Percentiles rank a stretch among this genome's conserved stretches.
These are phyloP conservation scores for Gryon sp. DNA, from an alignment of 1,140 invertebrate genomes.

Conservation along the genomic window DNA sequence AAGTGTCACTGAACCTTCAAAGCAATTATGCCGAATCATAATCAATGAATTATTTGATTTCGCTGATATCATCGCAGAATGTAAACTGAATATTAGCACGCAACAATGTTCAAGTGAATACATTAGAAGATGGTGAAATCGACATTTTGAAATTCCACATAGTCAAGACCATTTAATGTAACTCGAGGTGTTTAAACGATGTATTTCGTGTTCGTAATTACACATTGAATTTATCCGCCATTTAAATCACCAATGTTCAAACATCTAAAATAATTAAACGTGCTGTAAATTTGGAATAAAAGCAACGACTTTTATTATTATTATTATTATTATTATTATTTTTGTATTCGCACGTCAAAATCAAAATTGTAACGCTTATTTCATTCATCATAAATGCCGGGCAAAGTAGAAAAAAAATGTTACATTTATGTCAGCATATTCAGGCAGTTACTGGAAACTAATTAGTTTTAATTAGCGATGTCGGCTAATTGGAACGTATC, in stretches of 20 bases:
- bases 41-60: constrained; percentile 14
- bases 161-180: constrained; percentile 5
- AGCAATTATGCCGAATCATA: not conserved
- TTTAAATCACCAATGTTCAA: no score
- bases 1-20: constrained; percentile 9
- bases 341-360: no score
- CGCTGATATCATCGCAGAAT: constrained; percentile 3
- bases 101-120: constrained; percentile 6
- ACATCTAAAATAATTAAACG: no score
- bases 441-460: constrained; percentile 21
- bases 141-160: constrained; percentile 6
- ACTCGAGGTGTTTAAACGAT: not conserved
- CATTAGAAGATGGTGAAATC: not conserved
- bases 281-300: no score
- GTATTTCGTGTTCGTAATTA: no score
- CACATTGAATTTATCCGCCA: no score
- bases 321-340: no score
- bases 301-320: no score
- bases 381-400: no score
- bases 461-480: constrained; percentile 61
- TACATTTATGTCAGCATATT: no score
- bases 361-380: no score
- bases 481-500: constrained; percentile 49
- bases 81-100: constrained; percentile 19
- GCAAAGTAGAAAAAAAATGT: no score